These are phyloP conservation scores for Caenorhabditis afra DNA, from an alignment of 2,888 invertebrate genomes.

Conservation along the genomic window DNA sequence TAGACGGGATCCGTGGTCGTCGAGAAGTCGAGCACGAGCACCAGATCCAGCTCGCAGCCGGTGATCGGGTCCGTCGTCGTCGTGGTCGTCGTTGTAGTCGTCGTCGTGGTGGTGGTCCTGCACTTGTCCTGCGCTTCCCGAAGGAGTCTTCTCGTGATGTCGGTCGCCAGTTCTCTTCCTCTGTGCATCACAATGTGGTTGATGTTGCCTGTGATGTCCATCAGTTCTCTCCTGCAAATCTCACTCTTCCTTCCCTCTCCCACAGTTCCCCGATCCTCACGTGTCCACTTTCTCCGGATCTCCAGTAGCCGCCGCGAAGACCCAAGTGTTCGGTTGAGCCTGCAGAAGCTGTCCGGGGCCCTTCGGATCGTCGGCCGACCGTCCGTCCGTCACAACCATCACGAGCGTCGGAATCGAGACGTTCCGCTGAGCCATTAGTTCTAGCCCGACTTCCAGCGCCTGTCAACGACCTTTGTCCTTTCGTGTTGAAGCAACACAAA, in stretches of 20 bases:
- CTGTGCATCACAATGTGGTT: constrained; percentile 78
- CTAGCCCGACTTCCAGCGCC: constrained; percentile 74
- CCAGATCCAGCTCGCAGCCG: constrained; percentile 78
- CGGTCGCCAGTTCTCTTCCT: constrained; percentile 76
- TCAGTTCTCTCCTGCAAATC: constrained; percentile 74
- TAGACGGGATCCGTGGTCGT: constrained; percentile 79
- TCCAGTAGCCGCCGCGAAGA: constrained; percentile 79
- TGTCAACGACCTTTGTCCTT: constrained; percentile 37
- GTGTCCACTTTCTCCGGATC: constrained; percentile 75
- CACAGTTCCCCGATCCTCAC: constrained; percentile 63
- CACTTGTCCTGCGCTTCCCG: constrained; percentile 76
- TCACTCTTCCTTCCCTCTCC: background rate
- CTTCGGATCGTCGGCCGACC: constrained; percentile 74
- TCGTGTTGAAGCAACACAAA: background rate
- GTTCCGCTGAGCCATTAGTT: constrained; percentile 75
- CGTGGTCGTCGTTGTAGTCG: constrained; percentile 75
- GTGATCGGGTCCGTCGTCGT: constrained; percentile 76
- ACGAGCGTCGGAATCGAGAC: constrained; percentile 75
- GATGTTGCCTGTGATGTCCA: constrained; percentile 77
- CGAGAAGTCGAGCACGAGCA: constrained; percentile 79
- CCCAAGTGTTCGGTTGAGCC: constrained; percentile 70
- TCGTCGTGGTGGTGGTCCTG: constrained; percentile 71
- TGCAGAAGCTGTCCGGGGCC: constrained; percentile 68
- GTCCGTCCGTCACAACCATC: constrained; percentile 78
- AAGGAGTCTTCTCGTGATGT: constrained; percentile 74